Evolutionary conservation across 2,888 invertebrate species (phyloP).

Genomic region (Arrhopalites spinosus): DNA sequence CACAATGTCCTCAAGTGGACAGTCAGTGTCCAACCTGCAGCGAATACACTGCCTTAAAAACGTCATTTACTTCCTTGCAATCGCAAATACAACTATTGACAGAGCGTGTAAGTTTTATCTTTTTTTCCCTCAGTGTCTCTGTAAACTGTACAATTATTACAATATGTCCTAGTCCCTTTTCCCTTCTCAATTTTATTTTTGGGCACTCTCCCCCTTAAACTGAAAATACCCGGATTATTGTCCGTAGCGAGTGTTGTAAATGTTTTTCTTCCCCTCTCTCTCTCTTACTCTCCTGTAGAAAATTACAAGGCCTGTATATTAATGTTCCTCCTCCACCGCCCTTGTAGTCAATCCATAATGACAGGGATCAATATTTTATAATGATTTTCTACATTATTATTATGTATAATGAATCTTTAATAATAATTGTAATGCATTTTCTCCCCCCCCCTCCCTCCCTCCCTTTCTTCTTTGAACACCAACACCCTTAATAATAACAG

Average conservation of each 20-base stretch:
- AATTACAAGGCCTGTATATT: too few relatives aligned
- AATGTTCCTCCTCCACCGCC: too few relatives aligned
- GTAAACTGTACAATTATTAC: background rate
- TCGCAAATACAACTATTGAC: constrained; percentile 80
- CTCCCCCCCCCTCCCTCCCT: too few relatives aligned
- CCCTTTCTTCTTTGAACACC: too few relatives aligned
- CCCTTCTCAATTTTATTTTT: background rate
- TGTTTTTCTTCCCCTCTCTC: background rate
- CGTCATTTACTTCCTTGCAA: constrained; percentile 79
- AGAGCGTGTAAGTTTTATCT: constrained; percentile 71
- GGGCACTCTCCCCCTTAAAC: background rate
- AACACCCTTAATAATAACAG: constrained; percentile 65
- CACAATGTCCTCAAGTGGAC: constrained; percentile 84
- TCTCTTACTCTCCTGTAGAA: too few relatives aligned
- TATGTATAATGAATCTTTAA: too few relatives aligned
- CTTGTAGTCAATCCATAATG: background rate
- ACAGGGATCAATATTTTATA: background rate
- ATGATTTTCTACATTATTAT: background rate
- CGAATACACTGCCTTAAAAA: constrained; percentile 82
- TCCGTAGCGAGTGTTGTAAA: background rate
- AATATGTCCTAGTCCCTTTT: background rate
- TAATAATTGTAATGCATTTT: too few relatives aligned
- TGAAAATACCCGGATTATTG: background rate
- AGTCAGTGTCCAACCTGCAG: constrained; percentile 89
- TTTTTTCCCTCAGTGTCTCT: background rate